These are phyloP conservation scores for Sinopyrophorus schimmeli DNA, from an alignment of 2,888 invertebrate species.

Conservation along the genomic window DNA sequence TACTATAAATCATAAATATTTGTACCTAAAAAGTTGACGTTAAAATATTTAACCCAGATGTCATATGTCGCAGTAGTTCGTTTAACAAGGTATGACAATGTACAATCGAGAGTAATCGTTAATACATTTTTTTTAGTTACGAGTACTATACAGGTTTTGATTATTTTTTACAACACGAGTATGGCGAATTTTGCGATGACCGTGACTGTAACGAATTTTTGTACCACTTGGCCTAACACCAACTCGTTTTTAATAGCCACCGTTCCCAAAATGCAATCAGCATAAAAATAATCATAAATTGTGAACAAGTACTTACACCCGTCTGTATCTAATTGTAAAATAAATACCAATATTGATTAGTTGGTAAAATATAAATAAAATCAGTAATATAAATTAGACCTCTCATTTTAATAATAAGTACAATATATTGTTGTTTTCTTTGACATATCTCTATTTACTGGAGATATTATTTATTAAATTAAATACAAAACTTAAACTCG, in stretches of 20 bases:
- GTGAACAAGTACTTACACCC: slow-evolving; percentile 17
- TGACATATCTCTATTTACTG: too few species aligned
- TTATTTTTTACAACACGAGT: slow-evolving; percentile 18
- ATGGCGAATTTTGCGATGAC: slow-evolving; percentile 34
- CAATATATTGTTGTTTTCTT: too few species aligned
- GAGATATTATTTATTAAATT: too few species aligned
- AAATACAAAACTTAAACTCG: too few species aligned
- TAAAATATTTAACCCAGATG: slow-evolving; percentile 29
- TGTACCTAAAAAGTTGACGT: slow-evolving; percentile 10
- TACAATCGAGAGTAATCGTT: too few species aligned
- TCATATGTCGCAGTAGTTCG: slow-evolving; percentile 13
- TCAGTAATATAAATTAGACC: too few species aligned
- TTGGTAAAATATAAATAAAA: too few species aligned
- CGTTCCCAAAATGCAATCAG: slow-evolving; percentile 35
- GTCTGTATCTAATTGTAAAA: slow-evolving; percentile 23
- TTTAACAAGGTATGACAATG: neutral
- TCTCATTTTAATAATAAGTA: too few species aligned
- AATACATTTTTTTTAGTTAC: too few species aligned
- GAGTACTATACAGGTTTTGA: slow-evolving; percentile 4
- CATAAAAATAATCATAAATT: slow-evolving; percentile 34
- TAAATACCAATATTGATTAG: slow-evolving; percentile 11
- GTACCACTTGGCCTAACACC: slow-evolving; percentile 33
- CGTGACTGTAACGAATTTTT: slow-evolving; percentile 37
- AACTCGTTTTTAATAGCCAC: slow-evolving; percentile 31
- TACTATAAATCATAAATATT: slow-evolving; percentile 14